Evolutionary conservation across 2,113 vertebrate species (phyloP), one percentile per base, ranked within the genome.

Genomic region (Erythrolamprus reginae): DNA sequence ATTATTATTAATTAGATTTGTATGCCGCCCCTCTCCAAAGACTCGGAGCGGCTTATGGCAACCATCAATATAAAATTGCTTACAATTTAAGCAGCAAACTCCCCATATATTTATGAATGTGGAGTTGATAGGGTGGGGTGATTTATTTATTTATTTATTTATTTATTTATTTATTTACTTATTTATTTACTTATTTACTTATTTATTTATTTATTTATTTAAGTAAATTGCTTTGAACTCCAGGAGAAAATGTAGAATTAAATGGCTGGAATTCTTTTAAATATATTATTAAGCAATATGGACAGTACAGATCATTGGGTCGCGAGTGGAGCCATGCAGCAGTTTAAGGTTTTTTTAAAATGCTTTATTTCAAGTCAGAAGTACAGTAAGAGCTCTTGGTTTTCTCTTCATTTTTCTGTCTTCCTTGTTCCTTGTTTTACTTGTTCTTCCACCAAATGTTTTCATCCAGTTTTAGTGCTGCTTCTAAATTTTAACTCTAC

Each of bases 401-500:
- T 85, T 90, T 61, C 58, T 51, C 28, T 52, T 52, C 8, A 6
- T 70, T 42, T 50, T 52, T 86, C 33, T 28, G 50, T 55, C 33
- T 50, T 3, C 13, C 21, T 51, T 90, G 17, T 3, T 52, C 38
- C 48, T n/a, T n/a, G 9, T 77, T 77, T 38, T 38, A 77, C 33
- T 77, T 77, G 17, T 77, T 86, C 33, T 45, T 42, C 45, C 33
- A 70, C 33, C 15, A 28, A n/a, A 70, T 28, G 48, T 9, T 45
- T 51, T 45, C 19, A 33, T 38, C 13, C 28, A n/a, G 26, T 21
- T 90, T 19, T 87, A 26, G 23, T n/a, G 26, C 58, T 86, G 84
- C n/a, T 77, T 53, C 84, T 86, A 86, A 90, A 90, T 77, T 86
- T 90, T 90, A 90, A 86, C 38, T 90, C 55, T 65, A 33, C 28